These are phyloP conservation scores for Poecilus cupreus DNA, from an alignment of 2,888 invertebrate genomes.

Conservation along the genomic window DNA sequence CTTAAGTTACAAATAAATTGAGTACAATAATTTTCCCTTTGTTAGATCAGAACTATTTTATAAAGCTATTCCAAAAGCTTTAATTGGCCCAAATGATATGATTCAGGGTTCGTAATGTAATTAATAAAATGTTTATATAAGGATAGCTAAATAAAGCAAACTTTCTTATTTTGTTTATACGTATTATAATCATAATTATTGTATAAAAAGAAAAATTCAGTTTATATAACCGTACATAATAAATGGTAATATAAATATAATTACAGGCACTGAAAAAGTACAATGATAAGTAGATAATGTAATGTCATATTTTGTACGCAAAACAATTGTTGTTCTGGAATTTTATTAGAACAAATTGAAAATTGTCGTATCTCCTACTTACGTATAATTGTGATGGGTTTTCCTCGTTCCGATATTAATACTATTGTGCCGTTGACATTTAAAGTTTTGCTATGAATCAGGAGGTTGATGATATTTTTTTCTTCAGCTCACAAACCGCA, in stretches of 20 bases:
- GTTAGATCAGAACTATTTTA: no score
- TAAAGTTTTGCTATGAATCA: slow-evolving; percentile 14
- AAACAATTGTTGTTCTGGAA: slow-evolving; percentile 2
- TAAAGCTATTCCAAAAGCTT: no score
- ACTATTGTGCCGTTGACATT: slow-evolving; percentile 11
- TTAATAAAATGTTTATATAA: no score
- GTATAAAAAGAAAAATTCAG: background rate
- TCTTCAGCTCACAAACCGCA: background rate
- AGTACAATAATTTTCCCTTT: no score
- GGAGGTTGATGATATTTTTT: background rate
- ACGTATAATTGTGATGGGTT: background rate
- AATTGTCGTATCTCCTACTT: slow-evolving; percentile 19
- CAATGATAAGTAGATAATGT: background rate
- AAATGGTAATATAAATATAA: background rate
- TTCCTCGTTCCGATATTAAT: background rate
- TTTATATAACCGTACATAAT: background rate
- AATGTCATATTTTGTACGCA: background rate
- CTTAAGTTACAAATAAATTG: no score
- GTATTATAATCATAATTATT: background rate
- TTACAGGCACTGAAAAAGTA: background rate
- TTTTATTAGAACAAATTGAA: background rate
- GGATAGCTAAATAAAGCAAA: no score
- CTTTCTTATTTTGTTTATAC: no score
- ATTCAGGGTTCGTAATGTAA: no score
- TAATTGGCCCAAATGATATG: no score